Conservation (phyloP, 1,140 invertebrate species). For the Heliconius hermathena region DNA sequence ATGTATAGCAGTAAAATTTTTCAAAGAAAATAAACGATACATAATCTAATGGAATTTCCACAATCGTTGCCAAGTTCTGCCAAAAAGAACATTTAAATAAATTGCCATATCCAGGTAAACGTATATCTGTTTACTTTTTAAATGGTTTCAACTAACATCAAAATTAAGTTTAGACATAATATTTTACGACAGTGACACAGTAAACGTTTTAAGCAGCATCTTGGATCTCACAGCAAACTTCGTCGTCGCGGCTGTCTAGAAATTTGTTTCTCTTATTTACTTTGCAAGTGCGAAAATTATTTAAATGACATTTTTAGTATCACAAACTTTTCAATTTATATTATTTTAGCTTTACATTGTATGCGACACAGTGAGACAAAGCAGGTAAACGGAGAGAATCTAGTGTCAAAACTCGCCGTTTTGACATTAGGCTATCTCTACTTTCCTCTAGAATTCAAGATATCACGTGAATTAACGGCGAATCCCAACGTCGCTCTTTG, state of each 20-base stretch:
- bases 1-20: background rate
- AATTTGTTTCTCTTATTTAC: too few species aligned
- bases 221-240: background rate
- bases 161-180: slow-evolving; percentile 2
- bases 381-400: too few species aligned
- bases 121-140: background rate
- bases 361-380: too few species aligned
- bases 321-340: background rate
- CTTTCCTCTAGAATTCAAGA: too few species aligned
- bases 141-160: slow-evolving; percentile 11
- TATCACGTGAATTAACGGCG: too few species aligned
- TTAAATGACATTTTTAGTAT: background rate
- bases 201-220: background rate
- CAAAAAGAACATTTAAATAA: background rate
- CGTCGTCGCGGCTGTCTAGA: background rate
- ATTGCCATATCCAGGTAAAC: background rate
- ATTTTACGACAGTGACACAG: background rate
- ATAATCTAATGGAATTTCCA: background rate
- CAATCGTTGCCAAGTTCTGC: background rate
- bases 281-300: too few species aligned
- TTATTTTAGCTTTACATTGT: too few species aligned
- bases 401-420: too few species aligned
- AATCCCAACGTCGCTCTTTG: too few species aligned
- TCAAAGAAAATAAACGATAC: background rate
- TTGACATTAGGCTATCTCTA: too few species aligned